Evolutionary conservation across 35 echinoderm and acorn worm species (phyloP), one percentile per base, ranked within the genome.

Genomic region (Ophiothrix spiculata): DNA sequence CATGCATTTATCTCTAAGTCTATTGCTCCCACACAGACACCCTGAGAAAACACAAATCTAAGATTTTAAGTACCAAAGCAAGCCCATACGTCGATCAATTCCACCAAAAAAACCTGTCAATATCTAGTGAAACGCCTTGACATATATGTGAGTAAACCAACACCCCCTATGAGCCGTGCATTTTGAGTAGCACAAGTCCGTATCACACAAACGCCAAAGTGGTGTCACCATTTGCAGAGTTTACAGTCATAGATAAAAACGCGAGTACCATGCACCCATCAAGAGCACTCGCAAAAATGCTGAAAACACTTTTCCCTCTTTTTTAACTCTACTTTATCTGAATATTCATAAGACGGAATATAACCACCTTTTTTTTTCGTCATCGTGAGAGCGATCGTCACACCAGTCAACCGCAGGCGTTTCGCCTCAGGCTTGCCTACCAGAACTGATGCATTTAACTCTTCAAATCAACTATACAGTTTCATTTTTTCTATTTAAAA

Each of bases 291-390:
- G n/a, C 60, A 28, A 10, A n/a, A n/a, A 12, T 25, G 60, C 25
- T 25, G 60, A 69, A 69, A 69, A 69, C 60, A 69, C 8, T 69
- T 69, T 69, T 69, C 60, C 1, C 60, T 69, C 60, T 69, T 69
- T 69, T 69, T 6, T 69, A 12, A 25, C 23, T 25, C 25, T 69
- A 12, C 60, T 69, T n/a, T 15, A n/a, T n/a, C n/a, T 69, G 60
- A 69, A 69, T 69, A 69, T 69, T 69, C 60, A 69, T 69, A 2
- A 69, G 8, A 54, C 3, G 4, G 4, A 2, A 28, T 4, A 69
- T 15, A 2, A 6, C 1, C 17, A 28, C 60, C 23, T n/a, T 4
- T 69, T 25, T 69, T 69, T 25, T 69, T n/a, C n/a, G n/a, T n/a
- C n/a, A n/a, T n/a, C n/a, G n/a, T n/a, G n/a, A n/a, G n/a, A n/a